phyloP scores from a whole-genome alignment of 2,888 invertebrate species.

The Chelonus formosanus region DNA sequence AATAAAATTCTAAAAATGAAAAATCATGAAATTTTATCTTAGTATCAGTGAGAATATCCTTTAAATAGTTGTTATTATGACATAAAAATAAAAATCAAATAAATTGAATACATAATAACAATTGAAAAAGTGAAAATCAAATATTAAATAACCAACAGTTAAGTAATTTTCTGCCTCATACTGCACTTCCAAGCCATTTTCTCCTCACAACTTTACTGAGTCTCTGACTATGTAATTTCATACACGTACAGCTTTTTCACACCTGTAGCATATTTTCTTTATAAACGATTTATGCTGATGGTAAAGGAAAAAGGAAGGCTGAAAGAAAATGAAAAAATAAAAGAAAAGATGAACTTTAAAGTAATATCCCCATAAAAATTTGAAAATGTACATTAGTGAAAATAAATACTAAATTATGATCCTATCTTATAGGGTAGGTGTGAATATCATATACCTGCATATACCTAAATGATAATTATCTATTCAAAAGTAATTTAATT shows the following conservation, averaged over 20 bases:
- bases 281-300: conserved; percentile 26
- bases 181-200: conserved; percentile 12
- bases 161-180: not conserved
- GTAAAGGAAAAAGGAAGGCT: conserved; percentile 12
- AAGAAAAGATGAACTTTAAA: conserved; percentile 9
- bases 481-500: too few relatives aligned
- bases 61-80: not conserved
- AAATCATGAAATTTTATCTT: too few relatives aligned
- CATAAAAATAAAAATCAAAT: conserved; percentile 19
- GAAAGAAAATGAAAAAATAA: not conserved
- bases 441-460: too few relatives aligned
- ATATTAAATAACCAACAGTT: too few relatives aligned
- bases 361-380: not conserved
- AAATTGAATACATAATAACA: too few relatives aligned
- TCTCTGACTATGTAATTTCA: conserved; percentile 12
- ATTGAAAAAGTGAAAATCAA: too few relatives aligned
- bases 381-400: too few relatives aligned
- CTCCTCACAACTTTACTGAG: conserved; percentile 14
- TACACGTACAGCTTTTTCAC: conserved; percentile 13
- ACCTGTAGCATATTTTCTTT: conserved; percentile 25
- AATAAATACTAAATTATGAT: too few relatives aligned
- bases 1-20: too few relatives aligned
- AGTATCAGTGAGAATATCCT: too few relatives aligned
- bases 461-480: too few relatives aligned
- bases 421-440: too few relatives aligned